These are phyloP conservation scores for Neotoma lepida DNA, from an alignment of 2,113 vertebrate species.

Conservation along the genomic window DNA sequence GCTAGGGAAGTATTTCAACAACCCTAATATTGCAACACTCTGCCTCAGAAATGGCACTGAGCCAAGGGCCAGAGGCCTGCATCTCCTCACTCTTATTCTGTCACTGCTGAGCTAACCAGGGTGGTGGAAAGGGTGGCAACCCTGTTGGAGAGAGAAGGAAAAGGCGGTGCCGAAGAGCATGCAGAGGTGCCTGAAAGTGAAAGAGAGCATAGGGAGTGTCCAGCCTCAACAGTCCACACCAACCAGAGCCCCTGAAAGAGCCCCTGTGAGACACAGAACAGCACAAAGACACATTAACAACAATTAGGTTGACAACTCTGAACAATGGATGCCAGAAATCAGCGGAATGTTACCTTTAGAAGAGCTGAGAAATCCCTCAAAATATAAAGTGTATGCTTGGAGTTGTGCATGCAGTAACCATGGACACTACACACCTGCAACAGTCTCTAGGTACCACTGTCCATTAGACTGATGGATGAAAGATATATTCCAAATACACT, in stretches of 20 bases:
- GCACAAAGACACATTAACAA: slow-evolving; percentile 21
- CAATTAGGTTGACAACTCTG: not conserved
- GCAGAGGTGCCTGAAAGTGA: not conserved
- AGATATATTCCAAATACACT: not conserved
- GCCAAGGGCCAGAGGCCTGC: not conserved
- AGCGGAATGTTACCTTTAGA: slow-evolving; percentile 10
- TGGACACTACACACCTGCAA: not conserved
- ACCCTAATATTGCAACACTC: slow-evolving; percentile 17
- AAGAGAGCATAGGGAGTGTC: not conserved
- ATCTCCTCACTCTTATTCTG: slow-evolving; percentile 58
- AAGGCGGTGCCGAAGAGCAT: not conserved
- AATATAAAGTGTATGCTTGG: slow-evolving; percentile 31
- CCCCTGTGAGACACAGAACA: not conserved
- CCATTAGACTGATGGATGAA: not conserved
- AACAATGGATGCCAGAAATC: slow-evolving; percentile 9
- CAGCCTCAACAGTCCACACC: slow-evolving; percentile 13
- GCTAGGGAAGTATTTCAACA: slow-evolving; percentile 61
- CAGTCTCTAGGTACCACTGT: not conserved
- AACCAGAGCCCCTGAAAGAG: not conserved
- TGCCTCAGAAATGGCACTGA: slow-evolving; percentile 50
- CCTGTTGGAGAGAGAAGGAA: not conserved
- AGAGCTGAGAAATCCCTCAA: not conserved
- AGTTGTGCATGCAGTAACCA: not conserved
- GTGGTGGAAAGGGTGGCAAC: not conserved
- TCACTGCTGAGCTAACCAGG: slow-evolving; percentile 52